Conservation (phyloP, 2,797 vertebrate genomes). For the Champsocephalus esox region DNA sequence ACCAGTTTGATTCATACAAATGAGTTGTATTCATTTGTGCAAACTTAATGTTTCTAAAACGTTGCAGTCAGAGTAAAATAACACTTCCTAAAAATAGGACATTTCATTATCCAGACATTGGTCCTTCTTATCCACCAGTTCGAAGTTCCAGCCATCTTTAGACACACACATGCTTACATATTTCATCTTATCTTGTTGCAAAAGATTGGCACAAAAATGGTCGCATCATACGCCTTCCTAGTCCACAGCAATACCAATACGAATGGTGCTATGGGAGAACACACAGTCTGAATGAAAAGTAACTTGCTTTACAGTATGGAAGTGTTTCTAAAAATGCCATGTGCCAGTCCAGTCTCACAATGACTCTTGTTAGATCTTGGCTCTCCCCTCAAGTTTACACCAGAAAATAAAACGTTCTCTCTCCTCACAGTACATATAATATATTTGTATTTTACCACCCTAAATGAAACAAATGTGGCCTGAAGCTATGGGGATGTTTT, state of each 20-base stretch:
- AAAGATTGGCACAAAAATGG: not conserved
- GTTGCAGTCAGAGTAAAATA: not conserved
- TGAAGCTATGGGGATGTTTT: constrained; percentile 39
- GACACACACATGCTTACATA: not conserved
- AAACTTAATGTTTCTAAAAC: not conserved
- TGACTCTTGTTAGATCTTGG: constrained; percentile 5
- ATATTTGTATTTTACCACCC: constrained; percentile 16
- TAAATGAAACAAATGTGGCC: constrained; percentile 31
- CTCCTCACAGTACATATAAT: constrained; percentile 2
- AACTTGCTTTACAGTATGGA: constrained; percentile 19
- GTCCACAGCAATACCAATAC: not conserved
- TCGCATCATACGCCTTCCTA: not conserved
- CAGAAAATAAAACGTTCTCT: not conserved
- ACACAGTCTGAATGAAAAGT: constrained; percentile 2
- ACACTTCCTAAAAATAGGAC: not conserved
- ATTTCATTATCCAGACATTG: constrained; percentile 3
- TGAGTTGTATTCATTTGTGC: constrained; percentile 9
- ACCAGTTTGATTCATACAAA: constrained; percentile 4
- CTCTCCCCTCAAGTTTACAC: not conserved
- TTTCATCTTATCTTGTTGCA: not conserved
- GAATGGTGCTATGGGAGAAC: not conserved
- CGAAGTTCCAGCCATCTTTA: not conserved
- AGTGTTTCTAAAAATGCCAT: constrained; percentile 15
- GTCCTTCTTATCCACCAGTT: constrained; percentile 2
- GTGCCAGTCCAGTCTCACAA: constrained; percentile 2